A percentile compares a stretch with the other conserved stretches of the same genome.
These are phyloP conservation scores for Synanthedon vespiformis DNA, from an alignment of 2,888 invertebrate species.

Conservation along the genomic window DNA sequence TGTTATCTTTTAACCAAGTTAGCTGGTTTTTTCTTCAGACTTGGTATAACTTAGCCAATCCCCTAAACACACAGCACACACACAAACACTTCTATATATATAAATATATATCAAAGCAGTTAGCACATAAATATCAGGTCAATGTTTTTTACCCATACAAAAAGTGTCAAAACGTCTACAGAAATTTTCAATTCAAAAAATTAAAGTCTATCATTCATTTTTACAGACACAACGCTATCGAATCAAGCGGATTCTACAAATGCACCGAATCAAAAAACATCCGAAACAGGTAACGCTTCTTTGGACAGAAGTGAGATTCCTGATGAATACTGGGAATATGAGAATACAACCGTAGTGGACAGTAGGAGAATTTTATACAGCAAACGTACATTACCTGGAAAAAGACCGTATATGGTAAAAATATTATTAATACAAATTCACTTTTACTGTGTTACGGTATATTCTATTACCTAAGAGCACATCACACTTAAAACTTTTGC, in stretches of 20 bases:
- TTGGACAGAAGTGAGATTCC: constrained; percentile 17
- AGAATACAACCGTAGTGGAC: constrained; percentile 43
- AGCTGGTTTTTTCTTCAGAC: too few relatives aligned
- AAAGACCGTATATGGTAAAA: constrained; percentile 53
- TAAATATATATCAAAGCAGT: too few relatives aligned
- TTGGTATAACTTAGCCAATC: too few relatives aligned
- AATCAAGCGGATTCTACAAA: not conserved
- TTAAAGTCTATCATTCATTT: not conserved
- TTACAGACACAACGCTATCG: constrained; percentile 7
- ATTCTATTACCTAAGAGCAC: not conserved
- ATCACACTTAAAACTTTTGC: not conserved
- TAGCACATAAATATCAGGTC: too few relatives aligned
- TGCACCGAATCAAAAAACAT: not conserved
- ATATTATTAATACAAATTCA: not conserved
- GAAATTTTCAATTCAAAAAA: too few relatives aligned
- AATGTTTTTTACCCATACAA: too few relatives aligned
- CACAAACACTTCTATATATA: too few relatives aligned
- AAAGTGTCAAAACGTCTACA: too few relatives aligned
- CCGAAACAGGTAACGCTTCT: not conserved
- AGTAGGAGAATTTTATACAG: constrained; percentile 52
- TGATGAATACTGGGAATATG: constrained; percentile 52
- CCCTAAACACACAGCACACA: too few relatives aligned
- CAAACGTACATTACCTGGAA: constrained; percentile 33
- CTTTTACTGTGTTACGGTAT: not conserved
- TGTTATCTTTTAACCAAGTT: too few relatives aligned